Evolutionary conservation across 1,140 invertebrate genomes (phyloP).

Genomic region (Idris sp.): DNA sequence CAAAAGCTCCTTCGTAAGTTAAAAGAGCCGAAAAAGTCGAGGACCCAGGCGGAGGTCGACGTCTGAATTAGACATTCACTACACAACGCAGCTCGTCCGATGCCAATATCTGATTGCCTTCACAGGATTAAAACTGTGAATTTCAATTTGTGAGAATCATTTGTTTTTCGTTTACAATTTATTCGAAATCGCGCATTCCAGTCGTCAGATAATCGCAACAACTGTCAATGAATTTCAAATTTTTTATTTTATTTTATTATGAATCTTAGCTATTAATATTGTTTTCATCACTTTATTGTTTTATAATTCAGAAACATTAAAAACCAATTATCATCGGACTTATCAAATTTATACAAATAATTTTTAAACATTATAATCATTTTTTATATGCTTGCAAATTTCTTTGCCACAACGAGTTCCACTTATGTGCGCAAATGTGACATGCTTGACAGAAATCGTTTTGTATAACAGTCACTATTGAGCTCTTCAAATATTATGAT

Average conservation of each 20-base stretch:
- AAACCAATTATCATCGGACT: no score
- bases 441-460: slow-evolving; percentile 31
- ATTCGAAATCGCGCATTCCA: slow-evolving; percentile 24
- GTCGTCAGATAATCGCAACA: slow-evolving; percentile 19
- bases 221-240: slow-evolving; percentile 43
- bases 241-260: no score
- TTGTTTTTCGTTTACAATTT: slow-evolving; percentile 45
- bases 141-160: slow-evolving; percentile 67
- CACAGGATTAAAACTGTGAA: slow-evolving; percentile 68
- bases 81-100: slow-evolving; percentile 42
- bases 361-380: no score
- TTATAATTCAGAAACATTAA: no score
- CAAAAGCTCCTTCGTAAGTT: slow-evolving; percentile 38
- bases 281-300: slow-evolving; percentile 10
- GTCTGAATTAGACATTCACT: slow-evolving; percentile 71
- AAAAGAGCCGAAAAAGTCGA: slow-evolving; percentile 58
- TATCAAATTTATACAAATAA: no score
- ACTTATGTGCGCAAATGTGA: slow-evolving; percentile 36
- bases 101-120: slow-evolving; percentile 64
- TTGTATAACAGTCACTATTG: slow-evolving; percentile 22
- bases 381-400: no score
- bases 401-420: slow-evolving; percentile 14
- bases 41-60: slow-evolving; percentile 56
- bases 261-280: no score
- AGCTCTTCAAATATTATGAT: slow-evolving; percentile 29